Base-by-base conservation (phyloP, 1,140 invertebrate species). In the Trachymyrmex septentrionalis region DNA sequence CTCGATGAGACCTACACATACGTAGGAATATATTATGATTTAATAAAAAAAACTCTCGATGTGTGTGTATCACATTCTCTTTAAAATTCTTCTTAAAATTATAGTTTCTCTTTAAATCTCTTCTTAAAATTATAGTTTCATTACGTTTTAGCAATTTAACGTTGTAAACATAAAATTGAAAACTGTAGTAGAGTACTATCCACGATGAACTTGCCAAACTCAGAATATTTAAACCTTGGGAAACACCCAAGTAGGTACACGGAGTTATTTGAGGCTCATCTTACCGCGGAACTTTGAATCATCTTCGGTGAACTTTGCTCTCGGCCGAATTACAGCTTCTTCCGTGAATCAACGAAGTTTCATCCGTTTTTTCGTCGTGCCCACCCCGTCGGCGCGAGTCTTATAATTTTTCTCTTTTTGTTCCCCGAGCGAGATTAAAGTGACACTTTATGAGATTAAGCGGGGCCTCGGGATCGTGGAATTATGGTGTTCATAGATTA, bases 1-100 rank as follows among this genome's bases (percentile, higher is more conserved):
- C 77, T 96, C 95, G 66, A 95, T 92, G 69, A 96, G 94, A 93
- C 95, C 95, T 96, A 73, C 19, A 90, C 34, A 69, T 3, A 64
- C 1, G 16, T 12, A 0, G 38, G 10, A 10, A 59, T 14, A 64
- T 48, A 53, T 21, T 12, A 53, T 48, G 9, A 24, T 66, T 53
- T 50, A 21, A 61, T 24, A 38, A 76, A 76, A 50, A 34, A 66
- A 21, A 21, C 9, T 67, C 19, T 30, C 53, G 27, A 1, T 14
- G 14, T 50, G 48, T 50, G 2, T 44, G 38, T 50, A 2, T 21
- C n/a, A 66, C 34, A 10, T 64, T 38, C 48, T 61, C 12, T 80
- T 71, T 81, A 55, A n/a, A n/a, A n/a, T n/a, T 57, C 16, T 72
- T 57, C 9, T 19, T 48, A 64, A 9, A 9, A 30, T 78, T 10